phyloP scores from a whole-genome alignment of 2,888 invertebrate genomes.

The Coleophora deauratella region DNA sequence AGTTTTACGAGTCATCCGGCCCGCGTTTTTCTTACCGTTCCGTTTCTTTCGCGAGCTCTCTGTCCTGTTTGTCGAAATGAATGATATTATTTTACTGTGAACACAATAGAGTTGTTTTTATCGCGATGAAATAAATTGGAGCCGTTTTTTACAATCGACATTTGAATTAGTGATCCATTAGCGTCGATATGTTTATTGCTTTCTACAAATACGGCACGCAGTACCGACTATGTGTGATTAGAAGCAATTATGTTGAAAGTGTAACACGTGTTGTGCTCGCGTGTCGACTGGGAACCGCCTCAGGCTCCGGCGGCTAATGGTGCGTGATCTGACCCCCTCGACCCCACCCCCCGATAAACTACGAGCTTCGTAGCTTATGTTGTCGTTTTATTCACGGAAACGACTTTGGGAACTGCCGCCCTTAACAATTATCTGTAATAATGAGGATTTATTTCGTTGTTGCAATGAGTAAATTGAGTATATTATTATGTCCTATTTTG shows the following conservation, averaged over 20 bases:
- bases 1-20: conserved; percentile 59
- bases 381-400: conserved; percentile 30
- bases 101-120: conserved; percentile 3
- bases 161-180: conserved; percentile 8
- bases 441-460: neutral
- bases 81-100: conserved; percentile 14
- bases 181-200: conserved; percentile 10
- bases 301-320: conserved; percentile 58
- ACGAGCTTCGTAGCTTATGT: conserved; percentile 45
- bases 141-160: neutral
- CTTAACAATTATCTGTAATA: conserved; percentile 27
- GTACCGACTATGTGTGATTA: conserved; percentile 38
- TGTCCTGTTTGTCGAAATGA: conserved; percentile 20
- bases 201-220: neutral
- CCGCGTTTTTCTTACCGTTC: conserved; percentile 38
- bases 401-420: conserved; percentile 26
- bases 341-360: conserved; percentile 34
- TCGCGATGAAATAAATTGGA: no score
- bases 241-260: conserved; percentile 67
- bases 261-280: conserved; percentile 62
- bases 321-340: conserved; percentile 44
- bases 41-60: conserved; percentile 25
- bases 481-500: conserved; percentile 3
- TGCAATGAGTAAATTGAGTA: neutral
- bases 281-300: conserved; percentile 39